These are phyloP conservation scores for Diglossa brunneiventris DNA, from an alignment of 2,113 vertebrate species.

Conservation along the genomic window DNA sequence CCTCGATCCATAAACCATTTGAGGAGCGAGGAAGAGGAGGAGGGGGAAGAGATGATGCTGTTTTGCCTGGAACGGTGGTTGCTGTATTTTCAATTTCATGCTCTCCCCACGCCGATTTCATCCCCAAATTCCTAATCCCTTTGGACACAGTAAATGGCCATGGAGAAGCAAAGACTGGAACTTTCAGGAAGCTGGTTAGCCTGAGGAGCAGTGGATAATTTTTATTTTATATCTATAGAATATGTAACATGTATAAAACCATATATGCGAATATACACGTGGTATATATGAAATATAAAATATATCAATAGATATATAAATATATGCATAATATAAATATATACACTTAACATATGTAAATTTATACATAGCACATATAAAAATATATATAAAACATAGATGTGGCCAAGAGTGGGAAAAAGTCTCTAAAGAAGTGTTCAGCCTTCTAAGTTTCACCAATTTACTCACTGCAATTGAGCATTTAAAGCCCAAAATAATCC, in stretches of 20 bases:
- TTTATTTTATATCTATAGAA: neutral
- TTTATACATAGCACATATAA: neutral
- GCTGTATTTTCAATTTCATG: constrained; percentile 6
- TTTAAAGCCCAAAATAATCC: neutral
- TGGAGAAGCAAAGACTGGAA: neutral
- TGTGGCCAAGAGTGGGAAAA: neutral
- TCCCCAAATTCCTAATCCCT: neutral
- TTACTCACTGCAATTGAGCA: neutral
- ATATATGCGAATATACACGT: neutral
- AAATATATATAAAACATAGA: neutral
- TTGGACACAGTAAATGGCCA: neutral
- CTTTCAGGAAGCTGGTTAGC: neutral
- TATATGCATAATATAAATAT: neutral
- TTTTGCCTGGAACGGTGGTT: neutral
- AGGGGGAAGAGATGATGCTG: neutral
- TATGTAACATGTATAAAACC: accelerated
- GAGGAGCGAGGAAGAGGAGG: neutral
- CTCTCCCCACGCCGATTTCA: neutral
- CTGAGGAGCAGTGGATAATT: neutral
- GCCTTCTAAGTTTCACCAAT: neutral
- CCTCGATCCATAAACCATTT: neutral
- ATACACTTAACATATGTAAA: neutral
- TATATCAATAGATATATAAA: too few species aligned
- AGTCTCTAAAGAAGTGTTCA: neutral
- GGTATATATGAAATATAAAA: neutral